Evolutionary conservation across 2,888 invertebrate genomes (phyloP).

Genomic region (Xestia c-nigrum): DNA sequence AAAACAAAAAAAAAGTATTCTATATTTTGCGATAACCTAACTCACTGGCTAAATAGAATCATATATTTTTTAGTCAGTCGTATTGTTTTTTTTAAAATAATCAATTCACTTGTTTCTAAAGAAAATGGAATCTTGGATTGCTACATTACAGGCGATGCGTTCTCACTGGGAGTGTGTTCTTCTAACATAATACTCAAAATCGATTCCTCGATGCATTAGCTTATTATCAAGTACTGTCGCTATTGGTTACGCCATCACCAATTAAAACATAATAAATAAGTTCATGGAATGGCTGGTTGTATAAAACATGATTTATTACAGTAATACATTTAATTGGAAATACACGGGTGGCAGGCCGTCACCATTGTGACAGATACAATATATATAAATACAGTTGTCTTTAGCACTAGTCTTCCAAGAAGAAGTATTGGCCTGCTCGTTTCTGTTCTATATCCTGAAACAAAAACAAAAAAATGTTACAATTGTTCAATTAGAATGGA

Average conservation of each 20-base stretch:
- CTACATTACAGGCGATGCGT: no score
- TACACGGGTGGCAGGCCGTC: conserved; percentile 81
- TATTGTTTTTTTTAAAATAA: no score
- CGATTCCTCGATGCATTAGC: neutral
- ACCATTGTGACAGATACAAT: conserved; percentile 83
- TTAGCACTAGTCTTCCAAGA: conserved; percentile 96
- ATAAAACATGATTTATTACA: conserved; percentile 89
- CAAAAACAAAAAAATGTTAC: conserved; percentile 59
- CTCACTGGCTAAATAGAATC: no score
- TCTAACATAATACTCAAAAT: no score
- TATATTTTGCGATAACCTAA: no score
- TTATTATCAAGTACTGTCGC: neutral
- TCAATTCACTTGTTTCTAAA: neutral
- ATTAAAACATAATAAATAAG: conserved; percentile 52
- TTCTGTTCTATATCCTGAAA: conserved; percentile 98
- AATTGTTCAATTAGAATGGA: neutral
- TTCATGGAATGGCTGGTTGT: conserved; percentile 71
- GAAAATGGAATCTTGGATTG: no score
- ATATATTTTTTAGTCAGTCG: no score
- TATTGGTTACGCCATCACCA: neutral
- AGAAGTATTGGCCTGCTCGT: conserved; percentile 99
- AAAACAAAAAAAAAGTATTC: no score
- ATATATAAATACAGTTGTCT: conserved; percentile 79
- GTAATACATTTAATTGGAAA: conserved; percentile 86
- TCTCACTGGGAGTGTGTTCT: no score